A percentile compares a stretch with the other conserved stretches of the same genome.
phyloP scores from a whole-genome alignment of 2,888 invertebrate species.

The Theodoxus fluviatilis region DNA sequence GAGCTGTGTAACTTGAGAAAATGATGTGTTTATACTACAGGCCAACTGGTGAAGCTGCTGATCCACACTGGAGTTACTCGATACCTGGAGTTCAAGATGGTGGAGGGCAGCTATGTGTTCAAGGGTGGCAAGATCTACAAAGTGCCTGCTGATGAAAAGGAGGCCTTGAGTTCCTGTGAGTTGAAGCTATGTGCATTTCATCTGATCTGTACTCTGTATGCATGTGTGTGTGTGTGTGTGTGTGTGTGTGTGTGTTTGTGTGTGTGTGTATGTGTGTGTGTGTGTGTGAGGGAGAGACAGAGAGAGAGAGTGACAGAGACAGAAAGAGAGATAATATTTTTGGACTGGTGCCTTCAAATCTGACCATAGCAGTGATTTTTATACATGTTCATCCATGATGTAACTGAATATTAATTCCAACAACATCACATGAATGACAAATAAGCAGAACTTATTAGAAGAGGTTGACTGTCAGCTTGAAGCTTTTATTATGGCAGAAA shows the following conservation, averaged over 20 bases:
- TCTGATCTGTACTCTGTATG: neutral
- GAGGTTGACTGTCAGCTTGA: no score
- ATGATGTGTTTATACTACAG: conserved; percentile 41
- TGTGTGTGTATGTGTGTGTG: neutral
- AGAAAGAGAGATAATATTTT: no score
- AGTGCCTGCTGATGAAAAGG: conserved; percentile 97
- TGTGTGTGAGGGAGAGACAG: neutral
- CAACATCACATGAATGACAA: no score
- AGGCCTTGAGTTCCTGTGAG: conserved; percentile 84
- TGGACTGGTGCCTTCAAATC: no score
- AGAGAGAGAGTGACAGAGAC: conserved; percentile 1
- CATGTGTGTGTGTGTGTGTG: conserved; percentile 13
- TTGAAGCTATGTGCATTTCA: conserved; percentile 28
- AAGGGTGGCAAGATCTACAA: conserved; percentile 92
- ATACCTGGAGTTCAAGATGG: conserved; percentile 97
- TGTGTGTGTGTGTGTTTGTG: neutral
- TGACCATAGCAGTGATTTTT: no score
- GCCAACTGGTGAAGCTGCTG: conserved; percentile 91
- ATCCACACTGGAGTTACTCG: conserved; percentile 99
- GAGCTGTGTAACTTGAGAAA: neutral
- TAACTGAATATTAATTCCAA: no score
- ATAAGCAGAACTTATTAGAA: no score
- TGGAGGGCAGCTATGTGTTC: conserved; percentile 98
- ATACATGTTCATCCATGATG: no score
- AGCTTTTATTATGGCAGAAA: no score